phyloP scores from a whole-genome alignment of 2,888 invertebrate genomes.

The Epiperipatus broadwayi region DNA sequence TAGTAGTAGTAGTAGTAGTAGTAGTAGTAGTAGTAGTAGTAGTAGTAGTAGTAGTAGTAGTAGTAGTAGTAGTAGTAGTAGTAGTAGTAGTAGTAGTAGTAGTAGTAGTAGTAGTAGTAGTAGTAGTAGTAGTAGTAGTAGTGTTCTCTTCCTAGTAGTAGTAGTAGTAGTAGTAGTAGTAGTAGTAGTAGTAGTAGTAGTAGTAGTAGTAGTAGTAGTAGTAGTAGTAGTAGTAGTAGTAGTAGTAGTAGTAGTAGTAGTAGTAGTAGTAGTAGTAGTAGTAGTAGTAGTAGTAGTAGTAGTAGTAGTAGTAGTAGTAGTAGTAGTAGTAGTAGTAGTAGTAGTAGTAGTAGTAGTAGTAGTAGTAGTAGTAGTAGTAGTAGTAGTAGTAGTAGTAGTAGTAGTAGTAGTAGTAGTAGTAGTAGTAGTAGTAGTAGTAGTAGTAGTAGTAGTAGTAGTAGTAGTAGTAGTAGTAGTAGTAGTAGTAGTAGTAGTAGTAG shows the following conservation, averaged over 20 bases:
- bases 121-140: too few species aligned
- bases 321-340: too few species aligned
- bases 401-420: slow-evolving; percentile 16
- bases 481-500: slow-evolving; percentile 8
- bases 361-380: slow-evolving; percentile 15
- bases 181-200: slow-evolving; percentile 8
- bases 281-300: slow-evolving; percentile 9
- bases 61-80: too few species aligned
- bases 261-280: slow-evolving; percentile 8
- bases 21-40: too few species aligned
- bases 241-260: slow-evolving; percentile 8
- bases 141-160: slow-evolving; percentile 6
- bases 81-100: too few species aligned
- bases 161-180: slow-evolving; percentile 9
- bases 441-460: slow-evolving; percentile 15
- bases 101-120: too few species aligned
- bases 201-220: slow-evolving; percentile 8
- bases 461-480: too few species aligned
- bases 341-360: slow-evolving; percentile 15
- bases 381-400: slow-evolving; percentile 15
- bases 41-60: too few species aligned
- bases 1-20: too few species aligned
- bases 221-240: slow-evolving; percentile 9
- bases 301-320: too few species aligned
- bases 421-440: slow-evolving; percentile 16